phyloP scores from a whole-genome alignment of 2,113 vertebrate genomes.

The Lepus timidus region DNA sequence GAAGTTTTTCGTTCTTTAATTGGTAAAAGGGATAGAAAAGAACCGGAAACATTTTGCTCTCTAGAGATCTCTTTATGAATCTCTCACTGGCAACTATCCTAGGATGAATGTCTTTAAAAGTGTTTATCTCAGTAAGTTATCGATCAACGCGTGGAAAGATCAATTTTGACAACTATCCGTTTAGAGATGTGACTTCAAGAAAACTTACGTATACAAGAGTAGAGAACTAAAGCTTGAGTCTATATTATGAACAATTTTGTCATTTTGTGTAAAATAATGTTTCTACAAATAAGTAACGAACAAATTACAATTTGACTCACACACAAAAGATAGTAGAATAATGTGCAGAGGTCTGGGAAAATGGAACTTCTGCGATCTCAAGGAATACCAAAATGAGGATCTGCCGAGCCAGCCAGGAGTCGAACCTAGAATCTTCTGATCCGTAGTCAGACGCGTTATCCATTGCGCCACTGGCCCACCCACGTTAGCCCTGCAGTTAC shows the following conservation, averaged over 20 bases:
- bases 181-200: not conserved
- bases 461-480: constrained; percentile 90
- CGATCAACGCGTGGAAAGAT: not conserved
- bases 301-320: too few relatives aligned
- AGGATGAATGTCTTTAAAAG: not conserved
- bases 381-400: accelerated
- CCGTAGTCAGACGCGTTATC: constrained; percentile 91
- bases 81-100: not conserved
- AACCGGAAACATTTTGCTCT: not conserved
- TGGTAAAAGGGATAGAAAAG: not conserved
- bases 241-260: not conserved
- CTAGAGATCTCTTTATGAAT: not conserved
- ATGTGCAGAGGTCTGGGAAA: not conserved
- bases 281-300: too few relatives aligned
- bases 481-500: accelerated
- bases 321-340: not conserved
- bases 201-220: not conserved
- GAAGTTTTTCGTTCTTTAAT: not conserved
- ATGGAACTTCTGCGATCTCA: accelerated
- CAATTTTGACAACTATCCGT: not conserved
- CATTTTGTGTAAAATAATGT: not conserved
- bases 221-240: not conserved
- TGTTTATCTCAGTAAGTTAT: not conserved
- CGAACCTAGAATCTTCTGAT: constrained; percentile 94
- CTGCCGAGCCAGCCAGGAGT: constrained; percentile 89